These are phyloP conservation scores for Neodon shergylaensis DNA, from an alignment of 2,113 vertebrate species.

Conservation along the genomic window DNA sequence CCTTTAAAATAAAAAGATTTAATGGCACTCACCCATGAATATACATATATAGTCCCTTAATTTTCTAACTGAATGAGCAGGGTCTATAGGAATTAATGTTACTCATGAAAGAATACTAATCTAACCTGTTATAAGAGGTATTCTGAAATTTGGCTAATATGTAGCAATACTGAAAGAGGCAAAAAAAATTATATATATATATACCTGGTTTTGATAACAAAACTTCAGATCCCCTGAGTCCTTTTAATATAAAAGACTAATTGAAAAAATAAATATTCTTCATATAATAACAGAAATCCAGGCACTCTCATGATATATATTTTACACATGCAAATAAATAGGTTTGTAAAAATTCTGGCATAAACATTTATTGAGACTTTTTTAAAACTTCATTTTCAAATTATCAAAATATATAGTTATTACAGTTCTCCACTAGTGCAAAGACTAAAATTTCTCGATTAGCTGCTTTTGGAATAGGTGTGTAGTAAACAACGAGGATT, in stretches of 20 bases:
- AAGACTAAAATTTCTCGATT: slow-evolving; percentile 69
- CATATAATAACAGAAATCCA: slow-evolving; percentile 81
- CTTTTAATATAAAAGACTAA: slow-evolving; percentile 89
- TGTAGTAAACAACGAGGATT: slow-evolving; percentile 18
- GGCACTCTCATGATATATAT: slow-evolving; percentile 77
- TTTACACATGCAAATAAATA: slow-evolving; percentile 83
- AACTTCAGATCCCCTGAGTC: slow-evolving; percentile 79
- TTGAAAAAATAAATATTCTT: slow-evolving; percentile 84
- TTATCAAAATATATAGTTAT: slow-evolving; percentile 56
- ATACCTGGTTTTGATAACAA: slow-evolving; percentile 83
- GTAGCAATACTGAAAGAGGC: slow-evolving; percentile 80
- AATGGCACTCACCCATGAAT: neutral
- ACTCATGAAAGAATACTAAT: slow-evolving; percentile 39
- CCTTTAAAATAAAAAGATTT: slow-evolving; percentile 60
- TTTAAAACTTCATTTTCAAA: slow-evolving; percentile 48
- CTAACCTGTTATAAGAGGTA: slow-evolving; percentile 75
- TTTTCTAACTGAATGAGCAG: slow-evolving; percentile 34
- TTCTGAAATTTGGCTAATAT: slow-evolving; percentile 74
- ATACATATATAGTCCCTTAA: neutral
- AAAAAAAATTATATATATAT: slow-evolving; percentile 60
- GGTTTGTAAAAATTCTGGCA: slow-evolving; percentile 68
- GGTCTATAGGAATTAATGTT: slow-evolving; percentile 24
- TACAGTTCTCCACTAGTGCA: slow-evolving; percentile 81
- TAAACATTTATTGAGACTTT: slow-evolving; percentile 63
- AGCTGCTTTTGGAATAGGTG: slow-evolving; percentile 38